Evolutionary conservation across 2,797 vertebrate species (phyloP), one percentile per base, ranked within the genome.

Genomic region (Periophthalmus magnuspinnatus): DNA sequence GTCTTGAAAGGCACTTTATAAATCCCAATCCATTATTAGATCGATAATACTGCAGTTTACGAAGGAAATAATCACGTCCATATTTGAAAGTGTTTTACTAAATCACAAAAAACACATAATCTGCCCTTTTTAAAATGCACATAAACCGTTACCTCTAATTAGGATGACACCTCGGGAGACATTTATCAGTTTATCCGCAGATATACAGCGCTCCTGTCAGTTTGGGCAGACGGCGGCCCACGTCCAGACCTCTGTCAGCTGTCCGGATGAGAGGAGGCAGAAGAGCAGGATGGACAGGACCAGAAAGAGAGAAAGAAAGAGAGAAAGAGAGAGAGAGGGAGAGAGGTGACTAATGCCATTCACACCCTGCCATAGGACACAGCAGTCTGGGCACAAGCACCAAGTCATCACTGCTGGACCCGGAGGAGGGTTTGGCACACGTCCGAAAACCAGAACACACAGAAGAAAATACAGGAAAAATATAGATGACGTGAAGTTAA

Each of bases 111-210:
- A 41, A 41, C 38, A 41, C 38, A 41, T 41, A 41, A 41, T 41
- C 11, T 14, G 4, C 13, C 38, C 38, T n/a, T n/a, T n/a, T 50
- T 50, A 52, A 52, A 52, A 52, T 19, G 48, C 48, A 17, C 68
- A 45, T 22, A 82, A 83, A 89, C 79, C 17, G 78, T 81, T 75
- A 78, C 83, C 76, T 79, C 77, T 84, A 60, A 67, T 91, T 76
- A 80, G 34, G 19, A 72, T 74, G 89, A 85, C 91, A 92, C 91
- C 88, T 92, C 90, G 56, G 86, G 84, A 60, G 83, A 86, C 90
- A 91, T 93, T 91, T 92, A 88, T 85, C 86, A 66, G 77, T 78
- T 86, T 78, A 70, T 50, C 74, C 75, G 70, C 52, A 64, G 72
- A 87, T 79, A 87, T 83, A 70, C 82, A 74, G 81, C 82, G 80